phyloP scores from a whole-genome alignment of 1,140 invertebrate genomes.

The Anoplophora glabripennis region DNA sequence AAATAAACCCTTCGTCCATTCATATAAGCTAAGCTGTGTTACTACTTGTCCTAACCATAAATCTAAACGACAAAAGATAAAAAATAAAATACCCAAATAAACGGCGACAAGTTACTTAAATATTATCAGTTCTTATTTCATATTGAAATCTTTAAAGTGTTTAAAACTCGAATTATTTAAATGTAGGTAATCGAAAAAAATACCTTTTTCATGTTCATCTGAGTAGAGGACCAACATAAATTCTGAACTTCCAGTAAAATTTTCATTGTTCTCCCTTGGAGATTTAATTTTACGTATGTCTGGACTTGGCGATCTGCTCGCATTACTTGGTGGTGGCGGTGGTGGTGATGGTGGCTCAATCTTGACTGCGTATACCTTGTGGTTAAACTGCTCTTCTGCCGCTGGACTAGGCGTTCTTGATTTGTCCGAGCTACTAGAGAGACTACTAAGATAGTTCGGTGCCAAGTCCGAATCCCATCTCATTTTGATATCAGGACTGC shows the following conservation, averaged over 20 bases:
- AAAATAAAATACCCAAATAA: too few species aligned
- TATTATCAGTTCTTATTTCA: too few species aligned
- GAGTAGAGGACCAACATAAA: constrained; percentile 78
- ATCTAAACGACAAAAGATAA: too few species aligned
- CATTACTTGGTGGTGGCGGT: too few species aligned
- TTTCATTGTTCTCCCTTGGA: constrained; percentile 31
- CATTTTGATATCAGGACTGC: constrained; percentile 42
- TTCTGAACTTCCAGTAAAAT: constrained; percentile 60
- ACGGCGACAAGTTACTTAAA: too few species aligned
- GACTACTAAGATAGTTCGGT: background rate
- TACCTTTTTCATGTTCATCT: constrained; percentile 55
- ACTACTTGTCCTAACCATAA: too few species aligned
- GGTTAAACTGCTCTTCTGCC: constrained; percentile 9
- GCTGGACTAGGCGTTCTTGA: constrained; percentile 16
- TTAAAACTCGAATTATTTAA: too few species aligned
- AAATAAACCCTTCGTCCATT: too few species aligned
- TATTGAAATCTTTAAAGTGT: too few species aligned
- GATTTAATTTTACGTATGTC: constrained; percentile 17
- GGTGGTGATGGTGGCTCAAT: constrained; percentile 15
- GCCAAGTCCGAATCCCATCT: constrained; percentile 25
- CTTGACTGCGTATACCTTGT: constrained; percentile 23
- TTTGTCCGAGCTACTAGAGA: constrained; percentile 3
- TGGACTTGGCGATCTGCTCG: background rate
- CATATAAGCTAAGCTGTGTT: too few species aligned
- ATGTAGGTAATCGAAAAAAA: too few species aligned